Conservation (phyloP, 2,888 invertebrate species). For the Eremobia ochroleuca region DNA sequence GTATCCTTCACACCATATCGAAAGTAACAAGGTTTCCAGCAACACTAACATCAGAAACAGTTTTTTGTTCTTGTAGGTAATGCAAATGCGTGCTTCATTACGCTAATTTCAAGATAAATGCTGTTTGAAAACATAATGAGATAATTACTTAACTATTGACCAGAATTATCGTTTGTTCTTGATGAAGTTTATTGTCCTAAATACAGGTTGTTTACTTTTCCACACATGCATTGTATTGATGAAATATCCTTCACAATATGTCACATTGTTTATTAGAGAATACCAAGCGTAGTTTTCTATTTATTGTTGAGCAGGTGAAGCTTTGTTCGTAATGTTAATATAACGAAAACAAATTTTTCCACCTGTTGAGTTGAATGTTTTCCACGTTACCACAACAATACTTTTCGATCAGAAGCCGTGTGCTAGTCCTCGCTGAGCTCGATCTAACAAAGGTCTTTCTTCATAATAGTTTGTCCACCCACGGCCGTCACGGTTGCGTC, state of each 20-base stretch:
- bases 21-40: conserved; percentile 65
- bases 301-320: conserved; percentile 27
- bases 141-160: conserved; percentile 85
- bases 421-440: conserved; percentile 9
- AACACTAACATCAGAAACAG: conserved; percentile 59
- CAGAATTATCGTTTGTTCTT: conserved; percentile 84
- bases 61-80: conserved; percentile 67
- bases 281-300: conserved; percentile 50
- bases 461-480: conserved; percentile 63
- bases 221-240: conserved; percentile 76
- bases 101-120: conserved; percentile 81
- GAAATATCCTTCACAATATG: conserved; percentile 74
- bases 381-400: conserved; percentile 3
- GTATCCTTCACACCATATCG: conserved; percentile 67
- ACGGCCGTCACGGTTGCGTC: conserved; percentile 61
- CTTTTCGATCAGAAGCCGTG: conserved; percentile 3
- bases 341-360: conserved; percentile 30
- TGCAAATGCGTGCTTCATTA: conserved; percentile 74
- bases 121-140: conserved; percentile 82
- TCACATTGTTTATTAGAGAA: conserved; percentile 65
- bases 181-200: conserved; percentile 88
- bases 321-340: conserved; percentile 24
- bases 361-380: conserved; percentile 35
- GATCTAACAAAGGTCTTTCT: conserved; percentile 53
- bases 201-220: conserved; percentile 87